Percentiles rank a stretch among this genome's conserved stretches.
These are phyloP conservation scores for Amblyjoppa fuscipennis DNA, from an alignment of 2,888 invertebrate species.

Conservation along the genomic window DNA sequence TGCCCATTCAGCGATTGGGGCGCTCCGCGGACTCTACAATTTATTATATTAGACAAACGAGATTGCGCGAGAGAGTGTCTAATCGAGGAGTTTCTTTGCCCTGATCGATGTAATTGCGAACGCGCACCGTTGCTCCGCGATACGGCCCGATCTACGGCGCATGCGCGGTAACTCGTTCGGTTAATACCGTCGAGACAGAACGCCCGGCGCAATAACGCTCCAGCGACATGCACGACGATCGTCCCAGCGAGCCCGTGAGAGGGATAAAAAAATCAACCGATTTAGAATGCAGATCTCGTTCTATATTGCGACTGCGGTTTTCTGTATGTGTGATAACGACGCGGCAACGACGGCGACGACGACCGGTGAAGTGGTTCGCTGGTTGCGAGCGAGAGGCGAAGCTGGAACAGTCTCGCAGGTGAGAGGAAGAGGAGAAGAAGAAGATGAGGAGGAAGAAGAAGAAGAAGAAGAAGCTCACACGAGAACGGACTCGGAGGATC, in stretches of 20 bases:
- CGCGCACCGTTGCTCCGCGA: constrained; percentile 41
- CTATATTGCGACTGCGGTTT: constrained; percentile 54
- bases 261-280: constrained; percentile 55
- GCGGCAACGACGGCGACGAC: constrained; percentile 49
- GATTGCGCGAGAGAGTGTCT: constrained; percentile 47
- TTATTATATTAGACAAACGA: constrained; percentile 60
- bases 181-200: background rate
- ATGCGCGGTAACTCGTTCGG: constrained; percentile 40
- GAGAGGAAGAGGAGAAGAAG: constrained; percentile 18
- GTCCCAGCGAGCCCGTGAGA: constrained; percentile 26
- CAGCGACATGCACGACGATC: constrained; percentile 42
- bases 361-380: constrained; percentile 62
- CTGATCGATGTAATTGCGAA: constrained; percentile 68
- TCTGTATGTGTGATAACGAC: constrained; percentile 52
- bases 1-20: background rate
- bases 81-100: constrained; percentile 46
- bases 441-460: constrained; percentile 10
- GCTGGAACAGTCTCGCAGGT: background rate
- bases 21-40: constrained; percentile 13
- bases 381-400: constrained; percentile 29
- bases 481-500: constrained; percentile 37
- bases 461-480: constrained; percentile 58
- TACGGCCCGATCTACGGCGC: constrained; percentile 57
- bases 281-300: constrained; percentile 69
- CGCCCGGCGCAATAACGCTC: constrained; percentile 19